phyloP scores from a whole-genome alignment of 1,140 invertebrate species.

The Drosophila obscura region DNA sequence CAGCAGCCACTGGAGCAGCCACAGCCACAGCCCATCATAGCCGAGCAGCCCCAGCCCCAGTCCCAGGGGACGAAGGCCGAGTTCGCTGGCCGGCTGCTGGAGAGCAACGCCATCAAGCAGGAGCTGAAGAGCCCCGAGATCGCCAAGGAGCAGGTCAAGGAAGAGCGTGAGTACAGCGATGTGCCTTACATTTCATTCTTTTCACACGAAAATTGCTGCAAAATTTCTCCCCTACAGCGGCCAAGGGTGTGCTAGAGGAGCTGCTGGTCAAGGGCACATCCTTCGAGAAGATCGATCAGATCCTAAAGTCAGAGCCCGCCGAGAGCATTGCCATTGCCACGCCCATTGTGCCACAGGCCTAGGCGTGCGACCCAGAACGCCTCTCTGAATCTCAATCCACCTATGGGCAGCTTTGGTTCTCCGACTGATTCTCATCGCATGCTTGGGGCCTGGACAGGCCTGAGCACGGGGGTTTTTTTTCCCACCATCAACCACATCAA shows the following conservation, averaged over 20 bases:
- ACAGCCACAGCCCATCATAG: constrained; percentile 47
- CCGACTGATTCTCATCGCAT: constrained; percentile 60
- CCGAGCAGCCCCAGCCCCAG: constrained; percentile 43
- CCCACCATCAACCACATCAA: constrained; percentile 17
- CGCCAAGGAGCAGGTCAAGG: constrained; percentile 49
- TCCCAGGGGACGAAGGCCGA: constrained; percentile 54
- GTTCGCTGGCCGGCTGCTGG: constrained; percentile 62
- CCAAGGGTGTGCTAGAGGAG: constrained; percentile 32
- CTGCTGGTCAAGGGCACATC: constrained; percentile 43
- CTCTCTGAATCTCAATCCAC: constrained; percentile 46
- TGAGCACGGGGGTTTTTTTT: constrained; percentile 54
- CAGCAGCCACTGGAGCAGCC: constrained; percentile 47
- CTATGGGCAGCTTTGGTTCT: constrained; percentile 77
- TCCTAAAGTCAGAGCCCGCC: constrained; percentile 35
- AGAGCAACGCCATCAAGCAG: constrained; percentile 59
- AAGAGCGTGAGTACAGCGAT: constrained; percentile 45
- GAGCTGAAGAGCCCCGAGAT: constrained; percentile 33
- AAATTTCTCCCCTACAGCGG: background rate
- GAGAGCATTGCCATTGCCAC: constrained; percentile 48
- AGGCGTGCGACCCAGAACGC: constrained; percentile 9
- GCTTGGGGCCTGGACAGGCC: constrained; percentile 23
- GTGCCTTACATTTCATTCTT: background rate
- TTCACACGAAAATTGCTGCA: background rate
- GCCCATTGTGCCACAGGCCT: constrained; percentile 44
- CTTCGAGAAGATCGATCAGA: constrained; percentile 9